phyloP scores from a whole-genome alignment of 2,888 invertebrate genomes.

The Eulithis prunata region DNA sequence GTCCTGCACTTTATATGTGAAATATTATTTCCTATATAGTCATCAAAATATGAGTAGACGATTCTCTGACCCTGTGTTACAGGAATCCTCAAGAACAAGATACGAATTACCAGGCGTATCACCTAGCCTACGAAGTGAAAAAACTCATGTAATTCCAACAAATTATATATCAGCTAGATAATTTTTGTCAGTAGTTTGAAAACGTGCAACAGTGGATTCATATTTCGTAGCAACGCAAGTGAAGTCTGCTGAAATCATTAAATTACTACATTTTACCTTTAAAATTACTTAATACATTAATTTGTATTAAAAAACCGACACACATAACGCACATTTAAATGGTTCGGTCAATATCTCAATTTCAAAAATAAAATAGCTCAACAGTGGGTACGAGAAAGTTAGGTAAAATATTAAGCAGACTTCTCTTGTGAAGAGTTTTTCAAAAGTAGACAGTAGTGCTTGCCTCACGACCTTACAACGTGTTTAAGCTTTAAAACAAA shows the following conservation, averaged over 20 bases:
- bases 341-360: background rate
- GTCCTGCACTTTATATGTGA: constrained; percentile 39
- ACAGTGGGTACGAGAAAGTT: background rate
- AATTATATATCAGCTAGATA: constrained; percentile 76
- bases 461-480: constrained; percentile 50
- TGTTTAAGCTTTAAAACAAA: constrained; percentile 38
- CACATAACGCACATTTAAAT: background rate
- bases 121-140: constrained; percentile 99
- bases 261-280: background rate
- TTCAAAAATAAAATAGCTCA: background rate
- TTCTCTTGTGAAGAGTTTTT: constrained; percentile 49
- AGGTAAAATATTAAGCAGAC: constrained; percentile 43
- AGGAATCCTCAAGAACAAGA: constrained; percentile 94
- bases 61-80: constrained; percentile 89
- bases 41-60: constrained; percentile 42
- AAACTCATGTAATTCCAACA: constrained; percentile 96
- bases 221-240: constrained; percentile 48
- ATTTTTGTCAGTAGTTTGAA: constrained; percentile 65
- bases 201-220: constrained; percentile 52
- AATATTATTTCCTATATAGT: constrained; percentile 38
- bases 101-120: constrained; percentile 98
- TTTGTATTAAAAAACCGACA: background rate
- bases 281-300: background rate
- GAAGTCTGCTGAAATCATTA: constrained; percentile 46
- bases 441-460: constrained; percentile 58